Percentiles rank a stretch among this genome's conserved stretches.
Conservation (phyloP, 1,140 invertebrate genomes). For the Heliconius eleuchia region DNA sequence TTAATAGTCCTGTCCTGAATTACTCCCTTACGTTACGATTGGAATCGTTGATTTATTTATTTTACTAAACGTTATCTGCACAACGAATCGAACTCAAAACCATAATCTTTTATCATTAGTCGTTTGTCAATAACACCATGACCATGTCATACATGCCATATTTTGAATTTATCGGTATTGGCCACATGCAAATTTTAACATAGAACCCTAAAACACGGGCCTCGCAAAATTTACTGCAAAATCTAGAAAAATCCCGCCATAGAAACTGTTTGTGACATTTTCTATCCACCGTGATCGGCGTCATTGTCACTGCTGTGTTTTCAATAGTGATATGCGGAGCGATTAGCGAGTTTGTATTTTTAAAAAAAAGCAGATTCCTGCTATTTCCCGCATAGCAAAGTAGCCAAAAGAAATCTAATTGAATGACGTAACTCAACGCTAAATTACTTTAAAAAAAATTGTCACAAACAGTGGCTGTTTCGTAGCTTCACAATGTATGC, state of each 20-base stretch:
- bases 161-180: constrained; percentile 9
- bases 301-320: constrained; percentile 25
- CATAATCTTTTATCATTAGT: not conserved
- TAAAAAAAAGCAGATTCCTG: not conserved
- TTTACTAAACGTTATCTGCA: too few relatives aligned
- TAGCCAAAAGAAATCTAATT: too few relatives aligned
- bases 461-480: too few relatives aligned
- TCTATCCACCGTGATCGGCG: constrained; percentile 27
- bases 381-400: too few relatives aligned
- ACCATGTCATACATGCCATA: not conserved
- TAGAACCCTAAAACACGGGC: constrained; percentile 24
- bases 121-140: not conserved
- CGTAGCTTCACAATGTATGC: too few relatives aligned
- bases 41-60: too few relatives aligned
- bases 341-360: not conserved
- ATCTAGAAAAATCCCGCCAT: constrained; percentile 29
- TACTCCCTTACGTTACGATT: too few relatives aligned
- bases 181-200: constrained; percentile 24
- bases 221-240: constrained; percentile 7
- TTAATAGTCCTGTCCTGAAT: too few relatives aligned
- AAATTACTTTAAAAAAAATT: too few relatives aligned
- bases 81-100: too few relatives aligned
- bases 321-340: not conserved
- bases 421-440: too few relatives aligned
- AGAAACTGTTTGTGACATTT: constrained; percentile 37